These are phyloP conservation scores for Peromyscus nudipes DNA, from an alignment of 2,797 vertebrate genomes.

Conservation along the genomic window DNA sequence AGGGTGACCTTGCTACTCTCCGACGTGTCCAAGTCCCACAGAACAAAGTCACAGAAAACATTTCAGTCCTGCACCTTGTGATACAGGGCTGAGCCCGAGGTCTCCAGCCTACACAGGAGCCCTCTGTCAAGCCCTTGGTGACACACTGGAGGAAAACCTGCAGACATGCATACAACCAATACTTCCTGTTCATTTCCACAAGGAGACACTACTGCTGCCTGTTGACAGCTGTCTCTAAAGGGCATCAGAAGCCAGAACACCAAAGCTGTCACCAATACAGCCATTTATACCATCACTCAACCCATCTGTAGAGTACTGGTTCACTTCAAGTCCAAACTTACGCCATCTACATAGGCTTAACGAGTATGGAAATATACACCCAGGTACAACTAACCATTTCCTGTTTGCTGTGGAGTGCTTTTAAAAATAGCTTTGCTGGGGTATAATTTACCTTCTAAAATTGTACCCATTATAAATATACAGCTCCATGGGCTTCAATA, in stretches of 20 bases:
- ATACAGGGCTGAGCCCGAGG: not conserved
- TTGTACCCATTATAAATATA: not conserved
- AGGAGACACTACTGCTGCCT: not conserved
- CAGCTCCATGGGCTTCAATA: not conserved
- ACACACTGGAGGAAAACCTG: not conserved
- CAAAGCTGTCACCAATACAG: not conserved
- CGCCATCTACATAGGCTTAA: not conserved
- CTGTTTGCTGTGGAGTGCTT: not conserved
- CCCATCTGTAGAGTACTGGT: not conserved
- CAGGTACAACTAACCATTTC: not conserved
- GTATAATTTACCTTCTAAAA: slow-evolving; percentile 14
- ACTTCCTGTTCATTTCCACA: not conserved
- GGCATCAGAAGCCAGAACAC: slow-evolving; percentile 71
- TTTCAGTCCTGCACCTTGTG: not conserved
- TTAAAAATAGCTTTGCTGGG: slow-evolving; percentile 13
- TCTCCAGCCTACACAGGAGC: not conserved
- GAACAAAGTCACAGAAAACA: slow-evolving; percentile 52
- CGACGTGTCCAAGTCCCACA: slow-evolving; percentile 19
- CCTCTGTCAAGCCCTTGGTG: not conserved
- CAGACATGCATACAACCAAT: not conserved
- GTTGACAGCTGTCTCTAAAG: slow-evolving; percentile 60
- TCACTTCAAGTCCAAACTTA: not conserved
- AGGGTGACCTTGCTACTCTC: not conserved
- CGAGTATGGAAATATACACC: not conserved
- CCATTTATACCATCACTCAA: too few relatives aligned